phyloP scores from a whole-genome alignment of 2,888 invertebrate species.

The Apeira syringaria region DNA sequence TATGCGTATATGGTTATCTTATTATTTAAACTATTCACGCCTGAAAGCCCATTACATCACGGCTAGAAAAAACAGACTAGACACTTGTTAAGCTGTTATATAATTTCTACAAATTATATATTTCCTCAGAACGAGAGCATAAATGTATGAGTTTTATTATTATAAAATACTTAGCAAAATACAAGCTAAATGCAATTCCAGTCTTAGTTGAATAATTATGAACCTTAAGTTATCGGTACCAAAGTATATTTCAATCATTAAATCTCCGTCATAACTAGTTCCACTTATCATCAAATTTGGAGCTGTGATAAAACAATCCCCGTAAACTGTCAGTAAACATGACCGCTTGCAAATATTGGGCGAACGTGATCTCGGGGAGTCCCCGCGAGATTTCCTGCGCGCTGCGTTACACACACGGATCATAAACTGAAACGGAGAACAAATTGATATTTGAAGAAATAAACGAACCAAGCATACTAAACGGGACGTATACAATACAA shows the following conservation, averaged over 20 bases:
- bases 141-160: too few species aligned
- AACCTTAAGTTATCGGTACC: conserved; percentile 14
- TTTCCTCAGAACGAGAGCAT: too few species aligned
- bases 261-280: conserved; percentile 33
- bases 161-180: too few species aligned
- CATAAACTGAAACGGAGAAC: conserved; percentile 23
- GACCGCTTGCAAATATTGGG: conserved; percentile 67
- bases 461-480: neutral
- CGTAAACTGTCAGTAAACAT: conserved; percentile 64
- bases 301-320: conserved; percentile 46
- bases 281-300: conserved; percentile 33
- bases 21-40: too few species aligned
- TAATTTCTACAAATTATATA: too few species aligned
- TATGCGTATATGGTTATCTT: too few species aligned
- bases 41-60: too few species aligned
- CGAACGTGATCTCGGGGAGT: conserved; percentile 64
- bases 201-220: too few species aligned
- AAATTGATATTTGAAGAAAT: conserved; percentile 12
- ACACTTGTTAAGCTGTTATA: too few species aligned
- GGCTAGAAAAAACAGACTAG: too few species aligned
- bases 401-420: conserved; percentile 50
- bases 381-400: conserved; percentile 54
- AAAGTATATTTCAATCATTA: too few species aligned
- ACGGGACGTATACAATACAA: neutral
- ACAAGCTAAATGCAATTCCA: too few species aligned